Percentiles rank a stretch among this genome's conserved stretches.
Evolutionary conservation across 2,113 vertebrate genomes (phyloP).

Genomic region (Athene noctua): DNA sequence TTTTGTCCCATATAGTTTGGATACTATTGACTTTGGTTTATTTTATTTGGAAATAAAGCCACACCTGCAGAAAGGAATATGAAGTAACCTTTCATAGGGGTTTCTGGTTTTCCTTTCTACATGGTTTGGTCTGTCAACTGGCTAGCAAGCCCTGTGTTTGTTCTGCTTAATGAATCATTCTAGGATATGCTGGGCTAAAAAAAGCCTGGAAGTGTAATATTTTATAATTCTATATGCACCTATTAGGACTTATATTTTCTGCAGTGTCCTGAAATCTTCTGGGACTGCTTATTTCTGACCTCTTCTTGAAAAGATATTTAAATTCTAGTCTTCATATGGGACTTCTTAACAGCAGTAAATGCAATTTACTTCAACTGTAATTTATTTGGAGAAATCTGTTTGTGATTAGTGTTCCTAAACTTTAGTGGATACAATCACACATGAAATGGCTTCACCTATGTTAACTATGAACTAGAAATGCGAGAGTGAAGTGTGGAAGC

Average conservation of each 20-base stretch:
- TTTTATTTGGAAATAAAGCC: background rate
- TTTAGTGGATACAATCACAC: background rate
- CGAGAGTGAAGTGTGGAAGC: background rate
- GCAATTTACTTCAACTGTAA: background rate
- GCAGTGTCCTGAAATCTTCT: background rate
- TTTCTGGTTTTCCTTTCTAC: background rate
- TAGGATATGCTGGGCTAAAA: background rate
- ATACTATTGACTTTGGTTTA: background rate
- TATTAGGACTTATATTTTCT: background rate
- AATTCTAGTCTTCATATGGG: background rate
- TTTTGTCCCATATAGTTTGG: background rate
- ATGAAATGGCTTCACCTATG: fast-evolving
- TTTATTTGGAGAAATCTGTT: background rate
- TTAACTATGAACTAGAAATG: background rate
- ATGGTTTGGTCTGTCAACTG: background rate
- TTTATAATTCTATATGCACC: background rate
- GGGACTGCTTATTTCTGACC: background rate
- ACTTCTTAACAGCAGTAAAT: background rate
- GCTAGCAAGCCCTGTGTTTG: background rate
- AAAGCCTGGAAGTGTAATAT: background rate
- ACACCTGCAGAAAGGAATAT: background rate
- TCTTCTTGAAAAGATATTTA: background rate
- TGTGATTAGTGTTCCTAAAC: background rate
- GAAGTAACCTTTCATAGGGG: background rate
- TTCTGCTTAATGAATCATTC: background rate